Base-by-base conservation (phyloP, 1,140 invertebrate species). In the Dendroctonus ponderosae region DNA sequence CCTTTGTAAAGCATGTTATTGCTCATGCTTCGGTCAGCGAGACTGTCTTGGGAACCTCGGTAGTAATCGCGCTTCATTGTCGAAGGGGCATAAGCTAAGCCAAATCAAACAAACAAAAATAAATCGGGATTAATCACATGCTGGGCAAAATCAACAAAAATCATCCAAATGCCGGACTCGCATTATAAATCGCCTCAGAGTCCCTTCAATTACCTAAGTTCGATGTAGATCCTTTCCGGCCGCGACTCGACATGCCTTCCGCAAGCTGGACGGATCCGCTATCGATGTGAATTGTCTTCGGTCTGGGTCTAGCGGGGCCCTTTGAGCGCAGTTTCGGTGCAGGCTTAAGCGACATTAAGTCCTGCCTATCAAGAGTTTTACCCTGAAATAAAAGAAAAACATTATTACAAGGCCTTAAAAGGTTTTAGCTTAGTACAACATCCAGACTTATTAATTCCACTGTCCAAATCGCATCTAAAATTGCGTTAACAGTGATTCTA, bases 231-330 rank as follows among this genome's bases (percentile, higher is more conserved):
- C 91, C 90, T 74, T 91, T 91, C 76, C 91, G 91, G 49, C 87
- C 87, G 66, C 86, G 81, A 86, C 69, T 89, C 85, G 90, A 83
- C 73, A 85, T 86, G 68, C 89, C 89, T 69, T 90, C 89, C 63
- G 87, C 87, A 70, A 89, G 83, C 70, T 89, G 87, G 63, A 86
- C 83, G n/a, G 88, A 81, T 64, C 87, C 88, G 72, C 86, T 87
- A 78, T 93, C 92, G 53, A 92, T 91, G 74, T 93, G 91, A 67
- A 94, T 94, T 11, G 92, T 93, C 80, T 92, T 93, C 43, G 91
- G 92, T 41, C 91, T 81, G 53, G 90, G 90, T 59, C 91, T 83
- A 64, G 80, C 76, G 68, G 78, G 70, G 66, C 78, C 83, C 77
- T 86, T 87, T 62, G 81, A 81, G 69, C 87, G 76, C 72, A 87